Base-by-base conservation (phyloP, 2,888 invertebrate genomes). In the Aleiodes testaceus region DNA sequence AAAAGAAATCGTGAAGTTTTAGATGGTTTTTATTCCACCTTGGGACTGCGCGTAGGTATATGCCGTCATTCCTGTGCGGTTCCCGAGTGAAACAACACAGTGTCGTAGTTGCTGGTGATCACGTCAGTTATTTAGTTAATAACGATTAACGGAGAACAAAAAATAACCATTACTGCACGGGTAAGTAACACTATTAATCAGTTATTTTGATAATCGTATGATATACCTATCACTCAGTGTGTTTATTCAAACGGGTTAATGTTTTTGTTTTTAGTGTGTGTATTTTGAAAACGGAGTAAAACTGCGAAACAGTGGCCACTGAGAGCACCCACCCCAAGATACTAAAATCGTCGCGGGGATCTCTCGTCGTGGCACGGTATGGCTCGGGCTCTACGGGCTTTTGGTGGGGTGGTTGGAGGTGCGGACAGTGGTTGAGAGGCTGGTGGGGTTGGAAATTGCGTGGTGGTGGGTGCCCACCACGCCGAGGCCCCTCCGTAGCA, bases 361-460 rank as follows among this genome's bases (percentile, higher is more conserved):
- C 85, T 85, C 85, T 81, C 84, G 84, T 84, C 82, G 84, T 84
- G 81, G 82, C 76, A 82, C 84, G 82, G 84, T 80, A 80, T 82
- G 83, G 82, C 84, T 82, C 81, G 82, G 80, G 82, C 80, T 82
- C 76, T 73, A 73, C 74, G 82, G 74, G 74, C 69, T 82, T 85
- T 85, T 85, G 86, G 86, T 86, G 86, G 86, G 85, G 86, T 86
- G 82, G 84, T 86, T 84, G 84, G 86, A 86, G 86, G 85, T 86
- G 84, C 85, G 86, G 86, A 85, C 85, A 85, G 85, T 86, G 86
- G 85, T 86, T 85, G 86, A 84, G 85, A 83, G 81, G 85, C 84
- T 85, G 87, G 87, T 87, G 87, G 87, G 87, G 87, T 87, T 87
- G 87, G 84, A 86, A 87, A 86, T 85, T 85, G 87, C 86, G 87